These are phyloP conservation scores for Cylindroiulus punctatus DNA, from an alignment of 2,888 invertebrate genomes.

Conservation along the genomic window DNA sequence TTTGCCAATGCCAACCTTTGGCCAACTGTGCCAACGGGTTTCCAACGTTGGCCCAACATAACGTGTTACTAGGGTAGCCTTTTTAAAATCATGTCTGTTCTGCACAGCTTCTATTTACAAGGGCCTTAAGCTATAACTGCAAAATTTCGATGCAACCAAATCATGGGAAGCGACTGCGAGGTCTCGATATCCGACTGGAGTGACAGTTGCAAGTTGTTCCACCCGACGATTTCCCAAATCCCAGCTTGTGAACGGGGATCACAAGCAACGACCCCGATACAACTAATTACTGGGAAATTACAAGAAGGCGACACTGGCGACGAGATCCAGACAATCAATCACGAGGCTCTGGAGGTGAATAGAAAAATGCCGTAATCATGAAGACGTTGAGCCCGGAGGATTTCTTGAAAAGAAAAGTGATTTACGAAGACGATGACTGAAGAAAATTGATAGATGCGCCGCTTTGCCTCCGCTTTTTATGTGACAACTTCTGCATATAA, in stretches of 20 bases:
- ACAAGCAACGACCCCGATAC: conserved; percentile 9
- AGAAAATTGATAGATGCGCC: conserved; percentile 9
- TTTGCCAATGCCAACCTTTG: too few relatives aligned
- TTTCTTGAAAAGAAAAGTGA: conserved; percentile 1
- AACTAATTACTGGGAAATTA: conserved; percentile 25
- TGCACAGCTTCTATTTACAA: too few relatives aligned
- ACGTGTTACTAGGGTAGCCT: too few relatives aligned
- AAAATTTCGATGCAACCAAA: not conserved
- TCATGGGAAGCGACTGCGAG: not conserved
- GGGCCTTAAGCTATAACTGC: too few relatives aligned
- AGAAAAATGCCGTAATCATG: conserved; percentile 27
- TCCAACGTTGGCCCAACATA: too few relatives aligned
- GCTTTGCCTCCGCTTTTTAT: not conserved
- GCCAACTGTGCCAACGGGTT: too few relatives aligned
- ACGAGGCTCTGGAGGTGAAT: not conserved
- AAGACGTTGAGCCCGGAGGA: conserved; percentile 20
- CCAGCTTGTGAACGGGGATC: conserved; percentile 11
- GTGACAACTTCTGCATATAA: not conserved
- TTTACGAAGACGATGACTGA: conserved; percentile 27
- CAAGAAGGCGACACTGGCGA: conserved; percentile 22
- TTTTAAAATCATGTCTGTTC: too few relatives aligned
- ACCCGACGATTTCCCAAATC: not conserved
- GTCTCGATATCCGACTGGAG: not conserved
- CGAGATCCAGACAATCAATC: conserved; percentile 21
- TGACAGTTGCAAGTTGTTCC: conserved; percentile 14